These are phyloP conservation scores for Neofelis nebulosa DNA, from an alignment of 2,113 vertebrate genomes.

Conservation along the genomic window DNA sequence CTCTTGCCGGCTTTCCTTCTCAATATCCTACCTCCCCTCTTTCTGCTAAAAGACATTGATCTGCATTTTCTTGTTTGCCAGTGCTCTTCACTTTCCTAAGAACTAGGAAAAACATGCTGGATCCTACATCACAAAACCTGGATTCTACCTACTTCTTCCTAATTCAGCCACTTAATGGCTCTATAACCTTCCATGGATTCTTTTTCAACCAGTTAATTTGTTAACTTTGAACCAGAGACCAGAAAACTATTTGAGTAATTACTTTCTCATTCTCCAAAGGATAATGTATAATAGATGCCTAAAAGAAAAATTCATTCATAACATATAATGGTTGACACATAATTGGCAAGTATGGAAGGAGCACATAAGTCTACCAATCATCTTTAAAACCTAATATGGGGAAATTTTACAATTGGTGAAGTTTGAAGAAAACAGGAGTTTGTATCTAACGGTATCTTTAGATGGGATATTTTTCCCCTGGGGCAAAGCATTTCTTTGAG, in stretches of 20 bases:
- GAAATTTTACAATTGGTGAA: background rate
- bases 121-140: background rate
- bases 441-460: background rate
- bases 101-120: background rate
- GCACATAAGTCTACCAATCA: background rate
- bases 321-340: background rate
- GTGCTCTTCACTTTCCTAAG: background rate
- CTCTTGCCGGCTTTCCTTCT: too few species aligned
- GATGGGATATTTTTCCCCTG: background rate
- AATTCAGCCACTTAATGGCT: background rate
- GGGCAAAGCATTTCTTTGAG: background rate
- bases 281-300: background rate
- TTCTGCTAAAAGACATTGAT: background rate
- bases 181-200: background rate
- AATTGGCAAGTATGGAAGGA: background rate
- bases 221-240: background rate
- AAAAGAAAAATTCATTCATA: background rate
- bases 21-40: background rate
- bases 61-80: background rate
- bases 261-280: background rate
- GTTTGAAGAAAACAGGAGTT: background rate
- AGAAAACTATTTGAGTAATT: slow-evolving; percentile 17
- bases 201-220: background rate
- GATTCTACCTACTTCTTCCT: background rate
- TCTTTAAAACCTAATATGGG: background rate